These are phyloP conservation scores for Thalassarche chlororhynchos DNA, from an alignment of 2,113 vertebrate species.

Conservation along the genomic window DNA sequence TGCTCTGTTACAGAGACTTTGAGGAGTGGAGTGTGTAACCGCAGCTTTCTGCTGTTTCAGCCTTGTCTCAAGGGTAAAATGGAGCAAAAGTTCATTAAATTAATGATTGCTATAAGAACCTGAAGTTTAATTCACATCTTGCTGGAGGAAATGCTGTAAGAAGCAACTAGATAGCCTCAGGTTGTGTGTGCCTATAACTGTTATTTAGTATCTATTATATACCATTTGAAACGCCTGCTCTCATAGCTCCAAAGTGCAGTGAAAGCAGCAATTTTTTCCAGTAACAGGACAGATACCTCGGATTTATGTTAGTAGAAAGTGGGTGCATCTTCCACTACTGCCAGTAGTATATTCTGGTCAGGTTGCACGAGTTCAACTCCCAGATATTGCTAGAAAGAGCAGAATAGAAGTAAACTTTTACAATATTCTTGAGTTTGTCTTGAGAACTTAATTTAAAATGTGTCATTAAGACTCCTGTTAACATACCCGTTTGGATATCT, in stretches of 20 bases:
- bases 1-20: not conserved
- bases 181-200: not conserved
- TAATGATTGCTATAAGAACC: not conserved
- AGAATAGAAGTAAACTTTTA: not conserved
- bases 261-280: not conserved
- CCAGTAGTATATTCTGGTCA: not conserved
- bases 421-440: not conserved
- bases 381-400: not conserved
- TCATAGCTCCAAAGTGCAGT: not conserved
- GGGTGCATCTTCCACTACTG: not conserved
- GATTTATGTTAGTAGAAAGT: not conserved
- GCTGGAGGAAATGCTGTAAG: not conserved
- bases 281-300: fast-evolving
- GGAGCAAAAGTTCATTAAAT: not conserved
- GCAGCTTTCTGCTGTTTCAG: not conserved
- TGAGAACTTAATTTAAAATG: not conserved
- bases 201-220: not conserved
- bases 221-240: not conserved
- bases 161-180: not conserved
- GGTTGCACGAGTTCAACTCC: not conserved
- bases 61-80: not conserved
- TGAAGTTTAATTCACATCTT: not conserved
- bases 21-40: not conserved
- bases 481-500: not conserved
- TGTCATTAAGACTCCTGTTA: not conserved